Conservation (phyloP, 2,888 invertebrate species). For the Latrodectus hesperus region DNA sequence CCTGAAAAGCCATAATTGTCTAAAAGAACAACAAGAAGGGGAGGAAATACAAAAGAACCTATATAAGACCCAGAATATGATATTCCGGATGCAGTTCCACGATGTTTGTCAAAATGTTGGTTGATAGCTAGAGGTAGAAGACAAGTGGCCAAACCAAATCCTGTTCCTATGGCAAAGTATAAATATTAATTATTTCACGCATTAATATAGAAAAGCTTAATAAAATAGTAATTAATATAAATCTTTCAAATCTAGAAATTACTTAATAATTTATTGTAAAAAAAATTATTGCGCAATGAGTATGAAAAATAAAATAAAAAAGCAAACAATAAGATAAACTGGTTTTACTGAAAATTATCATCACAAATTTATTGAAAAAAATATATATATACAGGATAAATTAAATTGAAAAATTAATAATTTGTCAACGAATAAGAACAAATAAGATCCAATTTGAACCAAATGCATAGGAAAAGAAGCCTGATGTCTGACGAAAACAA, state of each 20-base stretch:
- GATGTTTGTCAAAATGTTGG: constrained; percentile 68
- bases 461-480: too few species aligned
- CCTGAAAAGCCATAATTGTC: constrained; percentile 61
- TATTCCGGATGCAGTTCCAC: constrained; percentile 69
- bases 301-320: neutral
- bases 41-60: constrained; percentile 70
- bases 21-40: constrained; percentile 58
- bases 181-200: neutral
- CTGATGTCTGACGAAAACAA: too few species aligned
- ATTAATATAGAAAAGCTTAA: neutral
- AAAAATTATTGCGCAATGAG: neutral
- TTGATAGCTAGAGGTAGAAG: constrained; percentile 69
- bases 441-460: too few species aligned
- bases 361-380: neutral
- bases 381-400: too few species aligned
- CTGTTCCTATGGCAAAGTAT: constrained; percentile 53
- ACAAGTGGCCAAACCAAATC: constrained; percentile 69
- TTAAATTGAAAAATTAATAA: too few species aligned
- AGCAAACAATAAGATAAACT: neutral
- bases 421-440: too few species aligned
- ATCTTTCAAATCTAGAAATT: neutral
- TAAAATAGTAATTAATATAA: neutral
- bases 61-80: constrained; percentile 70
- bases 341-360: neutral
- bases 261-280: too few species aligned